Percentiles rank a stretch among this genome's conserved stretches.
Conservation (phyloP, 2,888 invertebrate species). For the Pseudococcus viburni region DNA sequence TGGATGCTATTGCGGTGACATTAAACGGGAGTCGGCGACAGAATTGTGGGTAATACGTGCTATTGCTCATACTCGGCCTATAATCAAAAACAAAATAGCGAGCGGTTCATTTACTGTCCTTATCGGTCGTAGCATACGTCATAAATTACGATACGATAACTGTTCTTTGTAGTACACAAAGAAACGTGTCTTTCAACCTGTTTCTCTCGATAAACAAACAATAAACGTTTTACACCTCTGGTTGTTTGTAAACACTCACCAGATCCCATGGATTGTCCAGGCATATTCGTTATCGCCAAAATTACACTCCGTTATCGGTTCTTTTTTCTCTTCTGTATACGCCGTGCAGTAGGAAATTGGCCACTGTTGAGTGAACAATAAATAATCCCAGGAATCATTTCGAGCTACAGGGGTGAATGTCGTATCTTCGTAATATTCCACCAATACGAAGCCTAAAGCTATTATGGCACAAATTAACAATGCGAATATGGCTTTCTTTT, state of each 20-base stretch:
- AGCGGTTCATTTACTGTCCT: not conserved
- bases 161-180: too few relatives aligned
- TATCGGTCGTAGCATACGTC: not conserved
- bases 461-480: not conserved
- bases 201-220: not conserved
- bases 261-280: conserved; percentile 88
- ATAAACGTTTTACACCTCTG: not conserved
- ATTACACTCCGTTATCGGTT: conserved; percentile 75
- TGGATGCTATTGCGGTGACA: conserved; percentile 75
- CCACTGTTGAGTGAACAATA: conserved; percentile 88
- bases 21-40: conserved; percentile 83
- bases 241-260: conserved; percentile 71
- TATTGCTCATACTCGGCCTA: conserved; percentile 80
- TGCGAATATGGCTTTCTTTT: not conserved
- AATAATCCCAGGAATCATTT: conserved; percentile 78
- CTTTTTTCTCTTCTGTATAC: conserved; percentile 73
- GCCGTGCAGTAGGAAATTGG: conserved; percentile 81
- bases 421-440: not conserved
- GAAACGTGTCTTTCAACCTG: too few relatives aligned
- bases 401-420: not conserved
- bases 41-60: conserved; percentile 77
- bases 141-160: not conserved
- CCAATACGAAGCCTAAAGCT: not conserved
- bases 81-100: not conserved
- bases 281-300: conserved; percentile 76